A percentile compares a stretch with the other conserved stretches of the same genome.
phyloP scores from a whole-genome alignment of 2,888 invertebrate species.

The Erebia aethiops region DNA sequence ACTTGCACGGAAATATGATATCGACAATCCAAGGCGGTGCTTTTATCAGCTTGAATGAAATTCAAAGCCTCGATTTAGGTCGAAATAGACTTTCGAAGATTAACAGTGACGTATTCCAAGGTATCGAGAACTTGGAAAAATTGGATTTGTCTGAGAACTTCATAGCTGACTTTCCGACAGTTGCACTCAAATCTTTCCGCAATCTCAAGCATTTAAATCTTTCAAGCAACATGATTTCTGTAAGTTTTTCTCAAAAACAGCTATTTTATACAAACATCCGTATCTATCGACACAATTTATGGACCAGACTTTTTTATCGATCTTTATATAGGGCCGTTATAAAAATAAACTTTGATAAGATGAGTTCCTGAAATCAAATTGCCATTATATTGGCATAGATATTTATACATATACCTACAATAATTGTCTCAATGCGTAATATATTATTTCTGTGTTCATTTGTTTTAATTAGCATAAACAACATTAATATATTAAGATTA shows the following conservation, averaged over 20 bases:
- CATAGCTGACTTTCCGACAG: slow-evolving; percentile 90
- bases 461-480: neutral
- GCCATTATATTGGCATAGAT: too few relatives aligned
- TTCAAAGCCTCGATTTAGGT: slow-evolving; percentile 88
- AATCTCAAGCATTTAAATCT: slow-evolving; percentile 89
- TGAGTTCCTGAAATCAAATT: too few relatives aligned
- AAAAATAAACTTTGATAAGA: too few relatives aligned
- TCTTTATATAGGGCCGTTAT: too few relatives aligned
- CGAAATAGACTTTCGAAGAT: slow-evolving; percentile 91
- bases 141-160: slow-evolving; percentile 94
- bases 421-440: too few relatives aligned
- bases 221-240: slow-evolving; percentile 93
- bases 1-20: slow-evolving; percentile 91
- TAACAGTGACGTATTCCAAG: slow-evolving; percentile 93
- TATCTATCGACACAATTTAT: too few relatives aligned
- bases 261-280: too few relatives aligned
- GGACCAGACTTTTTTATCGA: too few relatives aligned
- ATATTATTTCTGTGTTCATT: neutral
- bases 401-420: too few relatives aligned
- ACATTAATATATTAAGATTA: too few relatives aligned
- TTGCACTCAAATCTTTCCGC: slow-evolving; percentile 87
- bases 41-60: slow-evolving; percentile 85
- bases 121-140: slow-evolving; percentile 88
- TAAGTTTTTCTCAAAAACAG: slow-evolving; percentile 58
- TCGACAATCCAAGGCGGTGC: slow-evolving; percentile 89